Evolutionary conservation across 1,140 invertebrate genomes (phyloP).

Genomic region (Aphidius gifuensis): DNA sequence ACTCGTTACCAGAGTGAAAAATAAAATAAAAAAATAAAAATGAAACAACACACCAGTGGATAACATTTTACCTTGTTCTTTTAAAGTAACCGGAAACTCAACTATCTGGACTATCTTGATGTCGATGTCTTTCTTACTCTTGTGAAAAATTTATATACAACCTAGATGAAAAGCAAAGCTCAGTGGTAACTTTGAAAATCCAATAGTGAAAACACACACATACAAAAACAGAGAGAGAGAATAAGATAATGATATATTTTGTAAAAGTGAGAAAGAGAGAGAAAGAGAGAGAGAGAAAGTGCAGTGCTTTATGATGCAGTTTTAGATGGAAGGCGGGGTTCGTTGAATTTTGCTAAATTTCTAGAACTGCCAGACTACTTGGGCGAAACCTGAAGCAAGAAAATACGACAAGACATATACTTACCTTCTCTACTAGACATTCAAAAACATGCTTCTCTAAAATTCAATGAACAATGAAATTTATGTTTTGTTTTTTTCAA

Average conservation of each 20-base stretch:
- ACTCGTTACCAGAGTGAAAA: conserved; percentile 9
- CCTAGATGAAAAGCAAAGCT: too few relatives aligned
- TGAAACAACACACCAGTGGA: background rate
- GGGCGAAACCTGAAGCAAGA: conserved; percentile 7
- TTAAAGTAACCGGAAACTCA: background rate
- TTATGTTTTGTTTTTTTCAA: too few relatives aligned
- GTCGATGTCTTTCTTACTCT: too few relatives aligned
- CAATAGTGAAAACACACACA: too few relatives aligned
- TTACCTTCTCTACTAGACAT: too few relatives aligned
- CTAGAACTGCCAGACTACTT: background rate
- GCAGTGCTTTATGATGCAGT: conserved; percentile 20
- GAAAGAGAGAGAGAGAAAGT: background rate
- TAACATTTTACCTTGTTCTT: too few relatives aligned
- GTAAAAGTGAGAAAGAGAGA: background rate
- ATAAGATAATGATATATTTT: background rate
- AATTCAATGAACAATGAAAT: too few relatives aligned
- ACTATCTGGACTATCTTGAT: too few relatives aligned
- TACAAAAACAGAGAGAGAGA: too few relatives aligned
- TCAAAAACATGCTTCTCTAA: too few relatives aligned
- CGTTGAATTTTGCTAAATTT: background rate
- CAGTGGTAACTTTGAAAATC: too few relatives aligned
- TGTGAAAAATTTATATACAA: too few relatives aligned
- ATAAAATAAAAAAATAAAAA: background rate
- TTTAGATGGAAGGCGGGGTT: conserved; percentile 14
- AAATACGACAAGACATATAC: conserved; percentile 6